Evolutionary conservation across 2,113 vertebrate genomes (phyloP).

Genomic region (Dipodomys stephensi): DNA sequence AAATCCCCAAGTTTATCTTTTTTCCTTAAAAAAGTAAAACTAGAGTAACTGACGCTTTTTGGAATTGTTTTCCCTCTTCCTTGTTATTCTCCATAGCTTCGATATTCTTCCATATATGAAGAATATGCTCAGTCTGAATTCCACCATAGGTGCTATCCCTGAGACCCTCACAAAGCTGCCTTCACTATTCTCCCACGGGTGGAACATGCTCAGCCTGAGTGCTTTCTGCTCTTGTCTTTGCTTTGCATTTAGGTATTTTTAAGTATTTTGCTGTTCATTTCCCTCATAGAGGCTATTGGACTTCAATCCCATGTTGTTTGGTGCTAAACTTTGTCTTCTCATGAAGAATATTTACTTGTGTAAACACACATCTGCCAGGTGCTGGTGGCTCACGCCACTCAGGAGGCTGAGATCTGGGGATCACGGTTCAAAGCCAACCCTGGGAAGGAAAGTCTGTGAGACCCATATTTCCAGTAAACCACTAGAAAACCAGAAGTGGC

Average conservation of each 20-base stretch:
- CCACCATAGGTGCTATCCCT: too few species aligned
- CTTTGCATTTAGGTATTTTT: not conserved
- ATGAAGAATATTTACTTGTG: not conserved
- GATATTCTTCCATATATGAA: not conserved
- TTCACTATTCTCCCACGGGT: not conserved
- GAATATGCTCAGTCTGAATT: too few species aligned
- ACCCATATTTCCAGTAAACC: too few species aligned
- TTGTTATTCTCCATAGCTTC: not conserved
- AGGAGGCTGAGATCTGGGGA: too few species aligned
- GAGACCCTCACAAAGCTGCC: not conserved
- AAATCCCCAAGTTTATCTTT: not conserved
- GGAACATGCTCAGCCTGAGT: not conserved
- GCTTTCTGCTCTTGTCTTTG: not conserved
- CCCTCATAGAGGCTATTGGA: not conserved
- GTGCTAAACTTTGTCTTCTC: not conserved
- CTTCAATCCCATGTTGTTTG: not conserved
- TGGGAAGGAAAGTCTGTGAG: too few species aligned
- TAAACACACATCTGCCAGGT: not conserved
- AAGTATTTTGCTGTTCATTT: not conserved
- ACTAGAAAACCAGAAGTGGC: too few species aligned
- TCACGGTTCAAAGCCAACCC: too few species aligned
- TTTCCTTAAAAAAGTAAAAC: not conserved
- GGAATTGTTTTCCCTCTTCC: not conserved
- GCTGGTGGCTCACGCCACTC: too few species aligned
- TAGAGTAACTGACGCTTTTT: not conserved